Percentiles rank a stretch among this genome's conserved stretches.
Conservation (phyloP, 2,888 invertebrate species). For the Lepetodrilus schrolli region DNA sequence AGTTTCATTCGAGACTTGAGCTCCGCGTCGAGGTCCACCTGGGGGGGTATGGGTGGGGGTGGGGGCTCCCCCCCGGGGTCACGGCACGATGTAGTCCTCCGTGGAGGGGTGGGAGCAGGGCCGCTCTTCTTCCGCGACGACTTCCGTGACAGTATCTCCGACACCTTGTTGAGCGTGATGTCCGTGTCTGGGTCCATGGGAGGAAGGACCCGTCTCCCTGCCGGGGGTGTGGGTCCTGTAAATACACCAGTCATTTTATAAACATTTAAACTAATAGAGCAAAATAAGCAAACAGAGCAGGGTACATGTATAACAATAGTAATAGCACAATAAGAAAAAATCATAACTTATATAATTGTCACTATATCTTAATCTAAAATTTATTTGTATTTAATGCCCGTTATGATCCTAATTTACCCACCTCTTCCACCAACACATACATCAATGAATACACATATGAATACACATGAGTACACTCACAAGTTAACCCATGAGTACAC, state of each 20-base stretch:
- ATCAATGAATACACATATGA: no score
- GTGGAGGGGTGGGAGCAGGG: conserved; percentile 84
- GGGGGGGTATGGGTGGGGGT: conserved; percentile 46
- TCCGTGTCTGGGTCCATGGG: conserved; percentile 59
- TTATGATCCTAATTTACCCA: no score
- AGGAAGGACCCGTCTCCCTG: conserved; percentile 61
- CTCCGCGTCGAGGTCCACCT: conserved; percentile 59
- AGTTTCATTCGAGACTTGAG: conserved; percentile 67
- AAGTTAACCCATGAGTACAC: no score
- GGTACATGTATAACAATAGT: no score
- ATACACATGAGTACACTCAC: no score
- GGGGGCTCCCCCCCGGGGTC: conserved; percentile 49
- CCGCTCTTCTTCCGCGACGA: conserved; percentile 55
- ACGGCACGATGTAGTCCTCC: conserved; percentile 89
- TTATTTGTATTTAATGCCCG: no score
- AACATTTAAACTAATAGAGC: neutral
- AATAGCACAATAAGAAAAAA: no score
- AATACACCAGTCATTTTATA: neutral
- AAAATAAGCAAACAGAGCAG: no score
- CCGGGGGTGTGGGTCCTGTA: conserved; percentile 69
- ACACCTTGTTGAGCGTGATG: conserved; percentile 60
- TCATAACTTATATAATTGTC: no score
- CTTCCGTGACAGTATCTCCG: conserved; percentile 61
- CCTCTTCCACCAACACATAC: no score
- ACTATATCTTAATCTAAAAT: no score